These are phyloP conservation scores for Dryobates pubescens DNA, from an alignment of 2,797 vertebrate genomes.

Conservation along the genomic window DNA sequence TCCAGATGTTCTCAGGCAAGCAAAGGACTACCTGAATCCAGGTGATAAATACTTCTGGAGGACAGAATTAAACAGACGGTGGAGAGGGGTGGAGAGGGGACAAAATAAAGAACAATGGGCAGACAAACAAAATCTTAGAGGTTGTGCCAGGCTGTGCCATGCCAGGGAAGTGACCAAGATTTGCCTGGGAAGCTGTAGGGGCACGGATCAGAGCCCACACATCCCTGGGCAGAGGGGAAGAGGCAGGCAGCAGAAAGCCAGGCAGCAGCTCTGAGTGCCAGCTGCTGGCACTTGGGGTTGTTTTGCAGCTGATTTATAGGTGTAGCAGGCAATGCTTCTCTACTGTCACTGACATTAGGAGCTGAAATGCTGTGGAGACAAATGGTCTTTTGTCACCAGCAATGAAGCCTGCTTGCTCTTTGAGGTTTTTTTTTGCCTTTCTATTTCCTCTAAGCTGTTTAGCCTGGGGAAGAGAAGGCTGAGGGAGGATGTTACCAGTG, in stretches of 20 bases:
- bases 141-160: fast-evolving
- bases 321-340: constrained; percentile 55
- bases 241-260: not conserved
- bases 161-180: not conserved
- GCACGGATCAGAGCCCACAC: fast-evolving
- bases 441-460: not conserved
- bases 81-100: too few species aligned
- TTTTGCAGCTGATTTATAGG: constrained; percentile 49
- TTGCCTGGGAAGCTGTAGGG: not conserved
- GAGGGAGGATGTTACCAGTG: too few species aligned
- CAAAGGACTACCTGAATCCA: not conserved
- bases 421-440: not conserved
- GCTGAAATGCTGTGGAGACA: constrained; percentile 30
- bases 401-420: constrained; percentile 32
- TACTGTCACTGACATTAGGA: constrained; percentile 24
- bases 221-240: not conserved
- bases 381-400: constrained; percentile 24
- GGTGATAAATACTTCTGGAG: not conserved
- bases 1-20: not conserved
- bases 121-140: not conserved
- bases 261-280: not conserved
- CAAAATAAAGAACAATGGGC: not conserved
- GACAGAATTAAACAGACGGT: not conserved
- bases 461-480: too few species aligned
- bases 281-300: not conserved